Percentiles rank a stretch among this genome's conserved stretches.
phyloP scores from a whole-genome alignment of 1,140 invertebrate species.

The Calliopsis andreniformis region DNA sequence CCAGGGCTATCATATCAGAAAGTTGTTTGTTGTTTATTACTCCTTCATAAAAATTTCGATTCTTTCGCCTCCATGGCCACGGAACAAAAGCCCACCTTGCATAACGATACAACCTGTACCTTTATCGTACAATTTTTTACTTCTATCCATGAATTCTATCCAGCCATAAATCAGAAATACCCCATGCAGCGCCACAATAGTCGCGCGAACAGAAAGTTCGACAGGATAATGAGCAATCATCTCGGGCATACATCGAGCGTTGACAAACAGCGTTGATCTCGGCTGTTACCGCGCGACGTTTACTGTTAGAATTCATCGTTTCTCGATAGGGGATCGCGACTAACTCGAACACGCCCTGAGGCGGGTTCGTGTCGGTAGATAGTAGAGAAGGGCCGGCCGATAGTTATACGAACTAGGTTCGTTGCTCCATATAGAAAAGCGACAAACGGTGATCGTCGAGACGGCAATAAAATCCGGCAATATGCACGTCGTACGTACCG shows the following conservation, averaged over 20 bases:
- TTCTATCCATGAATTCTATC: too few relatives aligned
- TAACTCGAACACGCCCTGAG: conserved; percentile 26
- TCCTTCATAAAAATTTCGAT: too few relatives aligned
- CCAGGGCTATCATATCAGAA: too few relatives aligned
- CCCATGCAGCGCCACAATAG: too few relatives aligned
- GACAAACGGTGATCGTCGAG: conserved; percentile 48
- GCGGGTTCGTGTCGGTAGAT: conserved; percentile 8
- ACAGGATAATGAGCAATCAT: conserved; percentile 35
- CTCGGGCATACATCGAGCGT: not conserved
- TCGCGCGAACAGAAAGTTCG: not conserved
- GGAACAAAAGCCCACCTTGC: too few relatives aligned
- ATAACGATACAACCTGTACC: too few relatives aligned
- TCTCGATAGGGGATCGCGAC: conserved; percentile 30
- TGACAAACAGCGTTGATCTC: conserved; percentile 2
- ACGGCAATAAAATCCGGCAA: conserved; percentile 71
- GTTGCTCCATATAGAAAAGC: conserved; percentile 61
- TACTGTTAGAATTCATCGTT: conserved; percentile 44
- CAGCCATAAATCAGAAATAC: too few relatives aligned
- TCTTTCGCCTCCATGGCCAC: too few relatives aligned
- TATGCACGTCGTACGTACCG: conserved; percentile 46
- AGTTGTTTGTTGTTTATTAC: too few relatives aligned
- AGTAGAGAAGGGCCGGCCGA: conserved; percentile 19
- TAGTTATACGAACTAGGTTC: conserved; percentile 41
- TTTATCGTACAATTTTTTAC: too few relatives aligned
- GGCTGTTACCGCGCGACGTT: conserved; percentile 42